Base-by-base conservation (phyloP, 2,888 invertebrate genomes). In the Mythimna ferrago region DNA sequence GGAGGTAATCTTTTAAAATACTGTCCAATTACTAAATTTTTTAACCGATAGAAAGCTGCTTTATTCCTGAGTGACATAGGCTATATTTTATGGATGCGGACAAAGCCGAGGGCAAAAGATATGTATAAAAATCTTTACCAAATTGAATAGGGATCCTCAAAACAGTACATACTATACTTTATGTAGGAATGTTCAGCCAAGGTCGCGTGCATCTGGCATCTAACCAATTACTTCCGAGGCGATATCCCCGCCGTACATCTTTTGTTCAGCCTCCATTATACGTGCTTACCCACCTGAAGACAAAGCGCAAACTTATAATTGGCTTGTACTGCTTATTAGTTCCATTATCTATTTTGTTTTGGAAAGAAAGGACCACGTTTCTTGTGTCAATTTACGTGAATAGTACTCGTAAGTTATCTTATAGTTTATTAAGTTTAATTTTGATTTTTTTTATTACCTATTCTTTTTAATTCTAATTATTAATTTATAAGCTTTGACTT, bases 161-260 rank as follows among this genome's bases (percentile, higher is more conserved):
- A 68, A 63, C 38, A n/a, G 21, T 14, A 26, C 19, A 11, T 35
- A 57, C 6, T 41, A 26, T 14, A 67, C 6, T 16, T 26, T 9
- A 26, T 63, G 16, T 54, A n/a, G 9, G 2, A 35, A 21, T 66
- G 11, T 51, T 41, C 19, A 38, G 1, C 2, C 51, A 71, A 76
- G 71, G 62, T 78, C 38, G 56, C 41, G 61, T 80, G 81, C 41
- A 63, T 66, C 48, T 81, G 79, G 71, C 81, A 26, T 68, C 35
- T 71, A 60, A 81, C 67, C 81, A 81, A 80, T 80, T 71, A 68
- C 68, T 81, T 81, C 79, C 62, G 35, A 10, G 65, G 63, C 58
- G 58, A 71, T 81, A 71, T 66, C 21, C 57, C 3, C 48, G 9
- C 71, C 48, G 76, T 80, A 76, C 53, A 81, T 81, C 71, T 76